A percentile compares a stretch with the other conserved stretches of the same genome.
These are phyloP conservation scores for Turnix velox DNA, from an alignment of 2,113 vertebrate species.

Conservation along the genomic window DNA sequence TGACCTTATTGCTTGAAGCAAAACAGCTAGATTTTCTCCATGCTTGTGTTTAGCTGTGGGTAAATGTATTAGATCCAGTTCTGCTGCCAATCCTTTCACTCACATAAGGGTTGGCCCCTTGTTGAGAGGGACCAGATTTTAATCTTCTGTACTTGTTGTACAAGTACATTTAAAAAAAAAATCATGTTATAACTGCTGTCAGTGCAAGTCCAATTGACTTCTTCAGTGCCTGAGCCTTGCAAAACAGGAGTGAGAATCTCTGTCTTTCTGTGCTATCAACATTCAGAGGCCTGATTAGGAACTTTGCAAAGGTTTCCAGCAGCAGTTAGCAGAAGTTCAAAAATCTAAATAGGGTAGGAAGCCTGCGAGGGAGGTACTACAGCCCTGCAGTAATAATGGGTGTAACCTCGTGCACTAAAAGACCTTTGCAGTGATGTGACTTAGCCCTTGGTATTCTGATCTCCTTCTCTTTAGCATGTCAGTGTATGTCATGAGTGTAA, in stretches of 20 bases:
- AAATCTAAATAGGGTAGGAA: not conserved
- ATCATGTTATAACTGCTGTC: accelerated
- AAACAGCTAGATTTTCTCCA: not conserved
- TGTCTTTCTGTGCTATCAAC: accelerated
- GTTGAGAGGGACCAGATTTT: not conserved
- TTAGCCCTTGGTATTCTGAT: not conserved
- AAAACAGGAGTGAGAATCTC: accelerated
- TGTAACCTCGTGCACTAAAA: not conserved
- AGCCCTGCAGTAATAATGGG: not conserved
- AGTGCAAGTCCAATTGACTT: not conserved
- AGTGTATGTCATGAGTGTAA: not conserved
- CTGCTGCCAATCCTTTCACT: not conserved
- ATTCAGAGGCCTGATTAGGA: not conserved
- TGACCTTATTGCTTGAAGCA: not conserved
- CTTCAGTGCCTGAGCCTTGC: not conserved
- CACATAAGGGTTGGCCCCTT: not conserved
- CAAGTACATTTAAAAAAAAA: not conserved
- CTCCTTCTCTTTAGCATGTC: not conserved
- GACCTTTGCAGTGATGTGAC: not conserved
- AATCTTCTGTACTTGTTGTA: not conserved
- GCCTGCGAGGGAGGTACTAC: not conserved
- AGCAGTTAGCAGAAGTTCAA: not conserved
- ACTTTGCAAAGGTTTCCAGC: not conserved
- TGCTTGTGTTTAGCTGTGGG: not conserved
- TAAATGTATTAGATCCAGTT: not conserved